Evolutionary conservation across 2,113 vertebrate genomes (phyloP).

Genomic region (Carettochelys insculpta): DNA sequence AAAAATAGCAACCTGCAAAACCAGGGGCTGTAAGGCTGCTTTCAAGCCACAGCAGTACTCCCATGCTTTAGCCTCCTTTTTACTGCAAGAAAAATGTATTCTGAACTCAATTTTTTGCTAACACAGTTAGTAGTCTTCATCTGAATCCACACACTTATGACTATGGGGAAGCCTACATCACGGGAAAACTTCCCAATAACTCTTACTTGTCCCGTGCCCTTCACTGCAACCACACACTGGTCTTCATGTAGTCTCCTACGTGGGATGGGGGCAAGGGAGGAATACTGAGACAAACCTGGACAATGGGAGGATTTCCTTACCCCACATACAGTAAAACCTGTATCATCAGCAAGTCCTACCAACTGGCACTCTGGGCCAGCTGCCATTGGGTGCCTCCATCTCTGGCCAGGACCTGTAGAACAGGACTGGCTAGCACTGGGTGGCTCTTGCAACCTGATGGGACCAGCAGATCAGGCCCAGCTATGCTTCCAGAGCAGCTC

Average conservation of each 20-base stretch:
- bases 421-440: too few species aligned
- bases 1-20: constrained; percentile 5
- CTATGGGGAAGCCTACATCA: background rate
- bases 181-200: background rate
- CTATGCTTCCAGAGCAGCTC: too few species aligned
- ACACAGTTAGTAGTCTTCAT: too few species aligned
- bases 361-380: too few species aligned
- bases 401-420: too few species aligned
- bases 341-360: too few species aligned
- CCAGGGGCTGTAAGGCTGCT: fast-evolving
- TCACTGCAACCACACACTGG: background rate
- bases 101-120: fast-evolving
- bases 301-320: too few species aligned
- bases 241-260: fast-evolving
- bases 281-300: too few species aligned
- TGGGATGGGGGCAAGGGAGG: fast-evolving
- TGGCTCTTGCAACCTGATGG: too few species aligned
- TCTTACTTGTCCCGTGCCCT: background rate
- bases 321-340: too few species aligned
- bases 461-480: too few species aligned
- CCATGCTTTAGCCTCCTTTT: background rate
- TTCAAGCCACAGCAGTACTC: fast-evolving
- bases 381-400: too few species aligned
- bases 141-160: fast-evolving
- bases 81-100: fast-evolving